Conservation (phyloP, 2,888 invertebrate genomes). For the Spodoptera exigua region DNA sequence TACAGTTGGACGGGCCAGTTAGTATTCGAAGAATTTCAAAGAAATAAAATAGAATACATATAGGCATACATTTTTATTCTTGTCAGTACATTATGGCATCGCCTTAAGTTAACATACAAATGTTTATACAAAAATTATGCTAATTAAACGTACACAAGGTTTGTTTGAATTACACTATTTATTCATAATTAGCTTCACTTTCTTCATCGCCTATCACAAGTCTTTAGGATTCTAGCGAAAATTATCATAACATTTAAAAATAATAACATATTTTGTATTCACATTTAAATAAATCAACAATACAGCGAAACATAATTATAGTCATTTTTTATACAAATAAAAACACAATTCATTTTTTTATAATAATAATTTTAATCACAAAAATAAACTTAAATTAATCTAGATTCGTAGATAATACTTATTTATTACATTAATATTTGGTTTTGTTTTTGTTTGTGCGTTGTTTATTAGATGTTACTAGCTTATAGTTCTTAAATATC, state of each 20-base stretch:
- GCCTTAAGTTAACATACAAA: constrained; percentile 59
- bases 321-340: too few relatives aligned
- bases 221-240: constrained; percentile 47
- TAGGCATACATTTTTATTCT: constrained; percentile 51
- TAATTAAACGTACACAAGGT: constrained; percentile 49
- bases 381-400: constrained; percentile 44
- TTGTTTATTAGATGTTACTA: constrained; percentile 13
- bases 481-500: constrained; percentile 13
- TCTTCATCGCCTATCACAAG: constrained; percentile 48
- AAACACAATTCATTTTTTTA: constrained; percentile 4
- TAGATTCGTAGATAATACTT: constrained; percentile 56
- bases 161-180: constrained; percentile 36
- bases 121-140: constrained; percentile 65
- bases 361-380: constrained; percentile 50
- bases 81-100: constrained; percentile 62
- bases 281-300: constrained; percentile 16
- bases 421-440: constrained; percentile 52
- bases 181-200: constrained; percentile 39
- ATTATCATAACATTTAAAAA: constrained; percentile 21
- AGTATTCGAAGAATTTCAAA: neutral
- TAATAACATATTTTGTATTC: constrained; percentile 21
- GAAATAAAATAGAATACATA: constrained; percentile 7
- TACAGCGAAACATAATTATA: too few relatives aligned
- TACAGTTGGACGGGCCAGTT: too few relatives aligned
- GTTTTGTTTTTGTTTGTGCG: constrained; percentile 52